A percentile compares a stretch with the other conserved stretches of the same genome.
Evolutionary conservation across 2,113 vertebrate species (phyloP).

Genomic region (Mustela nigripes): DNA sequence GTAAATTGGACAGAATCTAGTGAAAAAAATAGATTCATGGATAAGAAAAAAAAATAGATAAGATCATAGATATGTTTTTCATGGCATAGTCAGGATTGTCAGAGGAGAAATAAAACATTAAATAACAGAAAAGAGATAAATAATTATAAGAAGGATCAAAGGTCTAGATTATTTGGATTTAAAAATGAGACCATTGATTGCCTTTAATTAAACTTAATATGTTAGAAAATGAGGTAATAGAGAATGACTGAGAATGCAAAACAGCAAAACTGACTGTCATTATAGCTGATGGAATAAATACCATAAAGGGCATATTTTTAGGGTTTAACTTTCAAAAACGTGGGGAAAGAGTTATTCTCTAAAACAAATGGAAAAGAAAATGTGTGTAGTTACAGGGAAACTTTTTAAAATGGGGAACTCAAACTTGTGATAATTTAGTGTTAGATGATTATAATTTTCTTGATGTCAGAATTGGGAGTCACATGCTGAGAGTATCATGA

Average conservation of each 20-base stretch:
- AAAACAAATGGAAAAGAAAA: background rate
- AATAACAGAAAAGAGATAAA: background rate
- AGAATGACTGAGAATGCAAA: background rate
- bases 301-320: background rate
- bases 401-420: background rate
- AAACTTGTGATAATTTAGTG: background rate
- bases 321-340: background rate
- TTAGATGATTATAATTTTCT: background rate
- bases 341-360: background rate
- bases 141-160: background rate
- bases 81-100: background rate
- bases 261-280: background rate
- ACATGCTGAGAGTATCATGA: background rate
- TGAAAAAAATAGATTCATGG: background rate
- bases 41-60: background rate
- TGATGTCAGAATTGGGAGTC: background rate
- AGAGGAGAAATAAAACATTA: background rate
- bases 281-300: background rate
- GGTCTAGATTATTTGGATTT: background rate
- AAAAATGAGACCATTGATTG: background rate
- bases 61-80: background rate
- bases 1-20: background rate
- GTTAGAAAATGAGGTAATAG: background rate
- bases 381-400: background rate
- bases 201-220: background rate